Evolutionary conservation across 2,113 vertebrate genomes (phyloP).

Genomic region (Narcine bancroftii): DNA sequence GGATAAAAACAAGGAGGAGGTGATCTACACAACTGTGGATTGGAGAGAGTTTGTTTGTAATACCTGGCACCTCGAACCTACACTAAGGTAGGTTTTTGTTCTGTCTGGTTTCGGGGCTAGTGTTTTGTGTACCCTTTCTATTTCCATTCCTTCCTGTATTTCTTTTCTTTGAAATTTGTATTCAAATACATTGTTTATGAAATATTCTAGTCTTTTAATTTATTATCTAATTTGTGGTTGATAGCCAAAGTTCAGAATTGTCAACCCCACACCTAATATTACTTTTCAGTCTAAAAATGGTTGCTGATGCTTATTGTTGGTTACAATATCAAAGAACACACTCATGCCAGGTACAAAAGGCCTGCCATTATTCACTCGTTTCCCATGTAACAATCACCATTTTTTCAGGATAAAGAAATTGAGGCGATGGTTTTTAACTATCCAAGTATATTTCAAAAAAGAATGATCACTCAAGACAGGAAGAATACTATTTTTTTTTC

Average conservation of each 20-base stretch:
- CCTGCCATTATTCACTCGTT: background rate
- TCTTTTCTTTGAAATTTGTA: background rate
- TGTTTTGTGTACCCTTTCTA: no score
- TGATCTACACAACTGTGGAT: slow-evolving; percentile 86
- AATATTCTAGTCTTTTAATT: background rate
- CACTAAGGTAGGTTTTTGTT: no score
- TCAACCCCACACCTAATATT: background rate
- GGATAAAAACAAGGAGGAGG: slow-evolving; percentile 72
- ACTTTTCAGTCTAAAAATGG: background rate
- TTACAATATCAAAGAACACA: background rate
- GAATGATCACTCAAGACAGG: background rate
- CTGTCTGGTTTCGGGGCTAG: no score
- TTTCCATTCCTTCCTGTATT: no score
- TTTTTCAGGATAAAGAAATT: background rate
- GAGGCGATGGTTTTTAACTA: background rate
- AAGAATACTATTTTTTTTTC: background rate
- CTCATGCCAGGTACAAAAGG: background rate
- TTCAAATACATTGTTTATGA: background rate
- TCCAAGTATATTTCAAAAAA: background rate
- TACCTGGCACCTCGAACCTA: slow-evolving; percentile 97
- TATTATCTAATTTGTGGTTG: background rate
- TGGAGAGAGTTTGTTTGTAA: slow-evolving; percentile 98
- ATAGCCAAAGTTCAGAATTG: background rate
- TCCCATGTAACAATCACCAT: background rate
- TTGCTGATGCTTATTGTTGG: background rate